phyloP scores from a whole-genome alignment of 1,140 invertebrate genomes.

The Drosophila mauritiana region DNA sequence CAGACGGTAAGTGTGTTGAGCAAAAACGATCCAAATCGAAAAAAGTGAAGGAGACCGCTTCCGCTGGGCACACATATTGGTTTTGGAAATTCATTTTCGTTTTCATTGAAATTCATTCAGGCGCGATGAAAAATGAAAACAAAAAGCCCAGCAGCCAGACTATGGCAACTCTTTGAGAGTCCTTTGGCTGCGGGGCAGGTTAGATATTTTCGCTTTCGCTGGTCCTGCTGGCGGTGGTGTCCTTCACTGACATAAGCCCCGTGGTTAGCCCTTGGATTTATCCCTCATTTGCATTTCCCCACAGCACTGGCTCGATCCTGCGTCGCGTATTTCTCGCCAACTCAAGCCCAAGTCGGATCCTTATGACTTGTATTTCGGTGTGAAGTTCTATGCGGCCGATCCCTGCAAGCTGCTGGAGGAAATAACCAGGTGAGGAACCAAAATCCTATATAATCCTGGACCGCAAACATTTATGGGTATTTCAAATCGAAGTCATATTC shows the following conservation, averaged over 20 bases:
- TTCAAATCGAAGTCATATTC: too few species aligned
- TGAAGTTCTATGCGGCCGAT: constrained; percentile 99
- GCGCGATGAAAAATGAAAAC: constrained; percentile 66
- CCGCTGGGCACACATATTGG: constrained; percentile 67
- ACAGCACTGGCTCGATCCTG: constrained; percentile 95
- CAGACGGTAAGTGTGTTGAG: constrained; percentile 90
- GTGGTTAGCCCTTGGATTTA: constrained; percentile 17
- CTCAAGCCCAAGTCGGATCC: constrained; percentile 90
- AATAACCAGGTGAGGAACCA: constrained; percentile 91
- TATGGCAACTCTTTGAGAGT: constrained; percentile 62
- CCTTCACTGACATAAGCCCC: constrained; percentile 33
- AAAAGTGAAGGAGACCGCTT: constrained; percentile 5
- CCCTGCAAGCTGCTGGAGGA: constrained; percentile 97
- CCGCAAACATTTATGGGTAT: too few species aligned
- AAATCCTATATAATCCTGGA: too few species aligned
- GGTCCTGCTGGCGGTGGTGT: constrained; percentile 13
- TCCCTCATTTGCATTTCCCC: constrained; percentile 60
- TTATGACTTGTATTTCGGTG: constrained; percentile 97
- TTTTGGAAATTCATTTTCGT: constrained; percentile 84
- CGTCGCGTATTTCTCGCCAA: constrained; percentile 92
- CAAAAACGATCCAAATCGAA: background rate
- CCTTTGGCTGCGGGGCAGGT: constrained; percentile 43
- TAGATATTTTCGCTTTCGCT: constrained; percentile 76
- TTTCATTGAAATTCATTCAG: constrained; percentile 81
- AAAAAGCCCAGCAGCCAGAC: constrained; percentile 30